phyloP scores from a whole-genome alignment of 2,113 vertebrate species.

The Galeopterus variegatus region DNA sequence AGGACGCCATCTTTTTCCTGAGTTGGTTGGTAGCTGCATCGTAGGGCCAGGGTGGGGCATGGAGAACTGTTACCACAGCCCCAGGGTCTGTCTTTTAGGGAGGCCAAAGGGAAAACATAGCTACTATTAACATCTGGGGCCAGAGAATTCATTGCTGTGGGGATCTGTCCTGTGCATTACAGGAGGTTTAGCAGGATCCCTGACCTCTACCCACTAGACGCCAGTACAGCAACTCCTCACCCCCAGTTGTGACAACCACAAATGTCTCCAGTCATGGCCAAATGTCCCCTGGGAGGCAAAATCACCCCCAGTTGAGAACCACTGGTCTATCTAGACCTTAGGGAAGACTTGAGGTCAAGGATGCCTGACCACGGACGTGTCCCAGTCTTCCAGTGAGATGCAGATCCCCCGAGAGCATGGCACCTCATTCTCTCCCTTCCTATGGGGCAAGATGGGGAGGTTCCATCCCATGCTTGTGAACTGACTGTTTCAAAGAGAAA shows the following conservation, averaged over 20 bases:
- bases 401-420: too few relatives aligned
- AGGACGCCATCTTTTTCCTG: not conserved
- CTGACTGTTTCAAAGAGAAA: not conserved
- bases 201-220: not conserved
- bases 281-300: not conserved
- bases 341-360: not conserved
- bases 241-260: not conserved
- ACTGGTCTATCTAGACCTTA: not conserved
- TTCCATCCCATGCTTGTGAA: not conserved
- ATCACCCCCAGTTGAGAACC: not conserved
- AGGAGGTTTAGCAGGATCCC: not conserved
- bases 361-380: not conserved
- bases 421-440: not conserved
- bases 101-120: not conserved
- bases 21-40: not conserved
- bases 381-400: not conserved
- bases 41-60: rapidly evolving
- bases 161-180: not conserved
- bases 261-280: not conserved
- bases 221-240: not conserved
- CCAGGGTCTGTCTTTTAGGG: not conserved
- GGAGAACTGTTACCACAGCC: not conserved
- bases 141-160: not conserved
- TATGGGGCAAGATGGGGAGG: not conserved
- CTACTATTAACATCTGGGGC: not conserved